Base-by-base conservation (phyloP, 2,888 invertebrate species). In the Peribatodes rhomboidaria region DNA sequence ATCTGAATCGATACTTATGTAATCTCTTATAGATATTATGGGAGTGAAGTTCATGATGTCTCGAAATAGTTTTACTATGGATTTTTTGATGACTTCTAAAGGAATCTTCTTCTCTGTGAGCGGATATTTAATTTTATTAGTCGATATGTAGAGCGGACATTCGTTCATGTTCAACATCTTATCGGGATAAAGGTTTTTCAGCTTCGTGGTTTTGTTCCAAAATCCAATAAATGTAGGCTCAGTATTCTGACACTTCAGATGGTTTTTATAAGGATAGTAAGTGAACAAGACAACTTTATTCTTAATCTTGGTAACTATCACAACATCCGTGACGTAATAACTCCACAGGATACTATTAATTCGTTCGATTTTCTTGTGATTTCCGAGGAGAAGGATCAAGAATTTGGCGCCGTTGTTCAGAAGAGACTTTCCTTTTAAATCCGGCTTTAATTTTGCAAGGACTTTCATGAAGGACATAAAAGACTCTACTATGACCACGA, bases 91-190 rank as follows among this genome's bases (percentile, higher is more conserved):
- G 31, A 84, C 77, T 73, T 89, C 84, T 41, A 90, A 68, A 33
- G 85, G 82, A 44, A 86, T 82, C 64, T 85, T 85, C 44, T 81
- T 76, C 31, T 88, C 86, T 35, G 79, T 81, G 2, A 77, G 73
- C 11, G 85, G 85, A 39, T 83, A 73, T 56, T 84, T 83, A 1
- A 88, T 74, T 69, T 86, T 89, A 57, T 88, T 87, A 0, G 89
- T 90, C 0, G 89, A 88, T 57, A 90, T 84, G 57, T 87, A 88
- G 1, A 89, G 69, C 1, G 88, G 90, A 53, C 89, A 90, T 50
- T 82, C 79, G 31, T 82, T 77, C 88, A 90, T 88, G 33, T 89
- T 83, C 35, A 69, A 73, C 82, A 87, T 84, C 77, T 90, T 90
- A 61, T 90, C 83, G 2, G 82, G 79, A 68, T 81, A 90, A 35